Evolutionary conservation across 2,113 vertebrate species (phyloP), one percentile per base, ranked within the genome.

Genomic region (Xenotilapia caudafasciata): DNA sequence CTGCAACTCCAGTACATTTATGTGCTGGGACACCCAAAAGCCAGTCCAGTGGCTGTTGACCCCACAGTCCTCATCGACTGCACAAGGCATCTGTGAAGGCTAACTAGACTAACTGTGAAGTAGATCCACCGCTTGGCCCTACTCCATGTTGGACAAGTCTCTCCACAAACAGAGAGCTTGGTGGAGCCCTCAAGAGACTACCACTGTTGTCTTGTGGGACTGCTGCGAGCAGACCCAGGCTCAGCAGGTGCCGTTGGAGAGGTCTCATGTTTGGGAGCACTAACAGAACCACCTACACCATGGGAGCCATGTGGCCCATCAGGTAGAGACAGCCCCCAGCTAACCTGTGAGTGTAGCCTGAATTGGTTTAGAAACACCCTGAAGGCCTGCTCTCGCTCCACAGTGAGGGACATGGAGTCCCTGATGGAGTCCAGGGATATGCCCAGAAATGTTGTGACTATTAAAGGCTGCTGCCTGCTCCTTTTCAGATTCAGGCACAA

Each of bases 31-130:
- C 6, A 5, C 31, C 31, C 31, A 62, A 35, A 62, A 35, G 58
- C 2, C 17, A 35, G 17, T n/a, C 31, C 31, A 62, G 31, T n/a
- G 58, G 58, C 58, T 35, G 31, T 62, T 62, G 31, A 62, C 9
- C 6, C 17, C 31, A 35, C 2, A 11, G 58, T 19, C 58, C 58
- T 35, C 2, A 0, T 62, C 0, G 4, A 62, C 31, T 62, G 31
- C 31, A 62, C 31, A 35, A 62, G 58, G 58, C 17, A 62, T 62
- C 58, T 62, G 58, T 62, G 58, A 35, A 62, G 31, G 35, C 31
- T 62, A 62, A 62, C 58, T 62, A 33, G 31, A 60, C 56, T 60
- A 60, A 60, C 56, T 60, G 56, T 60, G 56, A 60, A 60, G 56
- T 33, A 10, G 58, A 62, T 35, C 31, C 17, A 62, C 4, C 1